phyloP scores from a whole-genome alignment of 23 tunicate genomes.

The Phallusia fumigata region DNA sequence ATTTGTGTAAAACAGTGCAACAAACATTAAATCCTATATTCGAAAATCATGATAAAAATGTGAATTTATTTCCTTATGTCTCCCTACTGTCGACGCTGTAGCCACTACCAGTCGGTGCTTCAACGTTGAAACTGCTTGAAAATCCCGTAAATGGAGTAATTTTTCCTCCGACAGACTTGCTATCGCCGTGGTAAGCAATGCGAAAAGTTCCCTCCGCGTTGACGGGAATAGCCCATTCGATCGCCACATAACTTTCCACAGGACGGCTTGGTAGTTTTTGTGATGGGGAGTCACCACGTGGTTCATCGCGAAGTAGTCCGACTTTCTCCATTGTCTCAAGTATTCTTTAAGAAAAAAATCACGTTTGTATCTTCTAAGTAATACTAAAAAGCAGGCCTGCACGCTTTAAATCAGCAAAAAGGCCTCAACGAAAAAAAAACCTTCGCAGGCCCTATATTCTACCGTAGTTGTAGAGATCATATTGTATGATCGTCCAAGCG shows the following conservation, averaged over 20 bases:
- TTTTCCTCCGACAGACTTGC: slow-evolving; percentile 26
- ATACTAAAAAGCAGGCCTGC: no score
- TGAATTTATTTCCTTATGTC: no score
- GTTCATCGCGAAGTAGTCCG: slow-evolving; percentile 21
- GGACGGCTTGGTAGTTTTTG: not conserved
- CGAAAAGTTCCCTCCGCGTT: slow-evolving; percentile 65
- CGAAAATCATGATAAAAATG: no score
- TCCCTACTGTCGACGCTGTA: no score
- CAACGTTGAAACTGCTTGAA: slow-evolving; percentile 37
- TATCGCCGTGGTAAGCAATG: slow-evolving; percentile 66
- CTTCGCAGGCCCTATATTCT: no score
- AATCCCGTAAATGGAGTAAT: slow-evolving; percentile 62
- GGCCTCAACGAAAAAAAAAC: no score
- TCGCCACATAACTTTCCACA: slow-evolving; percentile 78
- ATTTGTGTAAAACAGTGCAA: no score
- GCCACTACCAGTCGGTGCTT: not conserved
- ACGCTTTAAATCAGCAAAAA: no score
- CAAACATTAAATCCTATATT: no score
- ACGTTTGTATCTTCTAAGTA: no score
- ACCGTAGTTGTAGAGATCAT: no score
- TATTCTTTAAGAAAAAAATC: not conserved
- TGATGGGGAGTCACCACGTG: not conserved
- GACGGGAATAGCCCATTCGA: slow-evolving; percentile 83
- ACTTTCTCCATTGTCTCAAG: not conserved
- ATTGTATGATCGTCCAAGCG: no score